A percentile compares a stretch with the other conserved stretches of the same genome.
Conservation (phyloP, 2,113 vertebrate species). For the Hippocampus mohnikei region DNA sequence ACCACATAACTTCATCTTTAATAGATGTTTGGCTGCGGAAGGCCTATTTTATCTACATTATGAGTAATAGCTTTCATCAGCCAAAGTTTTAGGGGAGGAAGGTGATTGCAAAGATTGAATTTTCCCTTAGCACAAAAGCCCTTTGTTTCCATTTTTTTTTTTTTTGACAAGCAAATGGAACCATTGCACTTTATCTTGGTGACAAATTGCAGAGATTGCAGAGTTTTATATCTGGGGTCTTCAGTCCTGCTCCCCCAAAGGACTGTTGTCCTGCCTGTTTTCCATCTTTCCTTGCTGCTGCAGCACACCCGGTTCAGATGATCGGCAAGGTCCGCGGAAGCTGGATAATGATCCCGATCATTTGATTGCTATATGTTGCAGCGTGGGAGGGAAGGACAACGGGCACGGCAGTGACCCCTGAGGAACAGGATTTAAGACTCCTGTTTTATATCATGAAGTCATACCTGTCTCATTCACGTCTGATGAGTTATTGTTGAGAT, state of each 20-base stretch:
- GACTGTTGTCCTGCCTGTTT: too few relatives aligned
- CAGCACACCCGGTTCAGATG: too few relatives aligned
- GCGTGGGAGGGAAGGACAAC: too few relatives aligned
- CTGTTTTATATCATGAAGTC: neutral
- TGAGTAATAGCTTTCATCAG: slow-evolving; percentile 13
- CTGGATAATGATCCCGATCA: too few relatives aligned
- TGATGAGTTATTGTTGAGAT: neutral
- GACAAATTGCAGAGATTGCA: neutral
- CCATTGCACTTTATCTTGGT: neutral
- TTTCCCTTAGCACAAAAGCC: neutral
- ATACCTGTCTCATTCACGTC: neutral
- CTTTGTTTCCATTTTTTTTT: neutral
- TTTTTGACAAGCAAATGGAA: slow-evolving; percentile 4
- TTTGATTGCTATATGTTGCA: too few relatives aligned
- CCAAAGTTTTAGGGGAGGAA: slow-evolving; percentile 5
- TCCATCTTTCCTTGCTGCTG: too few relatives aligned
- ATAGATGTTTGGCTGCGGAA: slow-evolving; percentile 5
- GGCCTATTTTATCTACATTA: slow-evolving; percentile 13
- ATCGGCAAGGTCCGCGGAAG: too few relatives aligned
- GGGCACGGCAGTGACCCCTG: too few relatives aligned
- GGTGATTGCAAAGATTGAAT: slow-evolving; percentile 6
- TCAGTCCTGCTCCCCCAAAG: too few relatives aligned
- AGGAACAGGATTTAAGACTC: too few relatives aligned
- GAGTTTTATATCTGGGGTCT: neutral
- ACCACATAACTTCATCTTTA: neutral